These are phyloP conservation scores for Apodemus agrarius DNA, from an alignment of 2,797 vertebrate genomes.

Conservation along the genomic window DNA sequence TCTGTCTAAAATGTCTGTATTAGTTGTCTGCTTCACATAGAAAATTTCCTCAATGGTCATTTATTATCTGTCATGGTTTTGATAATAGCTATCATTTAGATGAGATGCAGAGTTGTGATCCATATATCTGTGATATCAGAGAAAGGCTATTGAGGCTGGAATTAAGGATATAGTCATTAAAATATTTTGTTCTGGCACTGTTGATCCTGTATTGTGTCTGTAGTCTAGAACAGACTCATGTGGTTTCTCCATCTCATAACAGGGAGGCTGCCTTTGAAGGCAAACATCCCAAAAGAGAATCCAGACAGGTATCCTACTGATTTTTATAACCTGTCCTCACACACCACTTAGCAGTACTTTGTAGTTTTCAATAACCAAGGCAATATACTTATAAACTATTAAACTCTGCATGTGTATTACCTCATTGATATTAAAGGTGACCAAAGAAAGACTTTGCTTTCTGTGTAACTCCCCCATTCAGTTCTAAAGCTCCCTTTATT, in stretches of 20 bases:
- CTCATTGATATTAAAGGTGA: neutral
- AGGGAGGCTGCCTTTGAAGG: neutral
- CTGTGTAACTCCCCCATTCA: neutral
- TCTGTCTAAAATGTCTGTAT: neutral
- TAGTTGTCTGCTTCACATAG: neutral
- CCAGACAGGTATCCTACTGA: neutral
- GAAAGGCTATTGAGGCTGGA: neutral
- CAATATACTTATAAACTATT: neutral
- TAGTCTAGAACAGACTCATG: neutral
- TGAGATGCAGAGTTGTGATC: neutral
- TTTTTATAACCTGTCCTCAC: neutral
- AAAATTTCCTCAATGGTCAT: neutral
- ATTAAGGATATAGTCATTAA: neutral
- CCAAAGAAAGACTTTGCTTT: slow-evolving; percentile 28
- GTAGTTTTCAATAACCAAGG: neutral
- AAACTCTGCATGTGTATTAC: neutral
- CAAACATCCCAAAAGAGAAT: neutral
- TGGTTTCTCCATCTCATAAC: neutral
- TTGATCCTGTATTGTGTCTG: neutral
- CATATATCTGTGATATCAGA: neutral
- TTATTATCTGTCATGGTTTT: neutral
- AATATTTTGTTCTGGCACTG: neutral
- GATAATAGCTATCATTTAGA: neutral
- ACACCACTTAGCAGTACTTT: neutral
- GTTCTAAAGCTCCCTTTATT: neutral